These are phyloP conservation scores for Carpatolechia fugitivella DNA, from an alignment of 2,888 invertebrate genomes.

Conservation along the genomic window DNA sequence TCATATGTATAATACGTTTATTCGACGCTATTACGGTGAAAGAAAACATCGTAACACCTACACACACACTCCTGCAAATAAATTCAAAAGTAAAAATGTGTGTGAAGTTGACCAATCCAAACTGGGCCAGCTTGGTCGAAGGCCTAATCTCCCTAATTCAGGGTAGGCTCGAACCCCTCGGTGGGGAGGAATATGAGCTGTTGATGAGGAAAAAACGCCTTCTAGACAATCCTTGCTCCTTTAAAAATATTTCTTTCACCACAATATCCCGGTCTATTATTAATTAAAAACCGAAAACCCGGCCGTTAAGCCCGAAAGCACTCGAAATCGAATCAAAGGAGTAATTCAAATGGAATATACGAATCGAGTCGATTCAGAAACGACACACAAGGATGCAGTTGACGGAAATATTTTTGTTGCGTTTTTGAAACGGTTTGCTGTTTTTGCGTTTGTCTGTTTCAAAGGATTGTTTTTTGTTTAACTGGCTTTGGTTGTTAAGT, in stretches of 20 bases:
- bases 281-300: slow-evolving; percentile 68
- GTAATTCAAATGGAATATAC: slow-evolving; percentile 60
- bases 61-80: too few relatives aligned
- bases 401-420: slow-evolving; percentile 8
- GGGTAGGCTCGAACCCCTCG: too few relatives aligned
- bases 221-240: not conserved
- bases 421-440: not conserved
- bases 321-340: slow-evolving; percentile 65
- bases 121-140: too few relatives aligned
- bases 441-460: not conserved
- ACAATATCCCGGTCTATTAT: slow-evolving; percentile 49
- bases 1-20: too few relatives aligned
- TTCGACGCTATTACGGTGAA: too few relatives aligned
- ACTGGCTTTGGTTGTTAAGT: not conserved
- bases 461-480: not conserved
- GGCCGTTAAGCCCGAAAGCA: slow-evolving; percentile 54
- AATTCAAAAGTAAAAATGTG: too few relatives aligned
- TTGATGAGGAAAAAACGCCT: too few relatives aligned
- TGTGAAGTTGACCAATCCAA: too few relatives aligned
- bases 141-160: too few relatives aligned
- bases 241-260: slow-evolving; percentile 12
- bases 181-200: too few relatives aligned
- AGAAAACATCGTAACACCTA: too few relatives aligned
- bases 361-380: slow-evolving; percentile 11
- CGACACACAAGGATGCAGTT: slow-evolving; percentile 13